These are phyloP conservation scores for Typhlichthys eigenmanni DNA, from an alignment of 2,797 vertebrate species.

Conservation along the genomic window DNA sequence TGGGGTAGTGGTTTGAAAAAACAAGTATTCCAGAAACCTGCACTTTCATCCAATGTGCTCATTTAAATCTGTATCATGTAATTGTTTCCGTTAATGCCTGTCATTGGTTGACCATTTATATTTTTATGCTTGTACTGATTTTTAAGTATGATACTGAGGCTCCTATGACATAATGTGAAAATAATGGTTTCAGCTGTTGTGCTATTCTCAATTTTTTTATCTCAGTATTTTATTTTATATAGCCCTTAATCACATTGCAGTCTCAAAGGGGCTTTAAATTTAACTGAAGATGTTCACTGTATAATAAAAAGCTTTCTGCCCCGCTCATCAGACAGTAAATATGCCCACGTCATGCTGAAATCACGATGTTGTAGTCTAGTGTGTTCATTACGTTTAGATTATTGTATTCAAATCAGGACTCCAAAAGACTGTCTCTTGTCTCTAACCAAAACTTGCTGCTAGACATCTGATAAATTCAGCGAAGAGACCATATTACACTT, in stretches of 20 bases:
- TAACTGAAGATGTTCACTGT: constrained; percentile 17
- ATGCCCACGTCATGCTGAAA: no score
- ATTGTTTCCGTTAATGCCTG: background rate
- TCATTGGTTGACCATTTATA: constrained; percentile 9
- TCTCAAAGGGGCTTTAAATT: no score
- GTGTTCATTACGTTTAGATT: background rate
- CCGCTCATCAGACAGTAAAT: no score
- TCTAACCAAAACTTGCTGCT: no score
- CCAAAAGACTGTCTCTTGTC: no score
- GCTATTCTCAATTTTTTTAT: constrained; percentile 4
- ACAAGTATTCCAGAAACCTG: constrained; percentile 7
- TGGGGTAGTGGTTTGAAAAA: constrained; percentile 6
- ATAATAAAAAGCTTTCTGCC: background rate
- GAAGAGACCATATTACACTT: no score
- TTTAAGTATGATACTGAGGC: constrained; percentile 15
- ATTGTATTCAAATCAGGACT: no score
- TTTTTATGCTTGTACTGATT: constrained; percentile 19
- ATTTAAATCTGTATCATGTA: background rate
- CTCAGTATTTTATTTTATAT: no score
- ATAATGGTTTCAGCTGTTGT: background rate
- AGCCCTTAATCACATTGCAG: no score
- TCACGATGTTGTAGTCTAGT: no score
- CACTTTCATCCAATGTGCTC: background rate
- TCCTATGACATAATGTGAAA: constrained; percentile 14
- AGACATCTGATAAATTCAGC: no score